A percentile compares a stretch with the other conserved stretches of the same genome.
Evolutionary conservation across 2,888 invertebrate species (phyloP).

Genomic region (Periphyllus acericola): DNA sequence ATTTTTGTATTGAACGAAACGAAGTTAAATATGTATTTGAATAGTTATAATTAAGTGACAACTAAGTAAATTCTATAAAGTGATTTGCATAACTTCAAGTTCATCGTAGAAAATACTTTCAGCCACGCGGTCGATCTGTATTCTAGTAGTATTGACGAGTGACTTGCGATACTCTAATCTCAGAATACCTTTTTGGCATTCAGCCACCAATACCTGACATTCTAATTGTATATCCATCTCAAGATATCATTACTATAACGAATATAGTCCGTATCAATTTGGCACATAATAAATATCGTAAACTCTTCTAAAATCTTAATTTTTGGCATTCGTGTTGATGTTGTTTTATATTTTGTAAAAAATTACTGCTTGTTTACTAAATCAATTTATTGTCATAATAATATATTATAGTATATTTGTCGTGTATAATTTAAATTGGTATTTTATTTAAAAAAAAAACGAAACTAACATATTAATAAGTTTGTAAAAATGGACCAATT

Average conservation of each 20-base stretch:
- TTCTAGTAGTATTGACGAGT: constrained; percentile 36
- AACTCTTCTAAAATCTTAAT: background rate
- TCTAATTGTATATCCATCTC: constrained; percentile 29
- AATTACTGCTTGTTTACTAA: background rate
- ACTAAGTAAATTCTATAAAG: constrained; percentile 42
- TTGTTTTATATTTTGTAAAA: too few relatives aligned
- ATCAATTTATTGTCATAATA: too few relatives aligned
- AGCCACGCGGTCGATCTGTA: constrained; percentile 38
- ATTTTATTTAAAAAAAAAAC: background rate
- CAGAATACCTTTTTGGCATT: constrained; percentile 58
- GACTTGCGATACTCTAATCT: constrained; percentile 39
- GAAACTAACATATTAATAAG: background rate
- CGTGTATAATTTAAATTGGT: background rate
- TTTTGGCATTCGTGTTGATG: background rate
- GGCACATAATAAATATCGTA: constrained; percentile 34
- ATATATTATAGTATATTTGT: too few relatives aligned
- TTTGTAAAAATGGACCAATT: background rate
- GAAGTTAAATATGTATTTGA: background rate
- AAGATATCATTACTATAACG: constrained; percentile 24
- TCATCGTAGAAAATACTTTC: constrained; percentile 45
- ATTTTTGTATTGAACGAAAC: constrained; percentile 58
- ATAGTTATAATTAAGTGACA: background rate
- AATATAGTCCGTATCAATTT: constrained; percentile 21
- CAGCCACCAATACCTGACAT: constrained; percentile 59
- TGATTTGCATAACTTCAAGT: constrained; percentile 45